Evolutionary conservation across 2,797 vertebrate genomes (phyloP).

Genomic region (Babyrousa celebensis): DNA sequence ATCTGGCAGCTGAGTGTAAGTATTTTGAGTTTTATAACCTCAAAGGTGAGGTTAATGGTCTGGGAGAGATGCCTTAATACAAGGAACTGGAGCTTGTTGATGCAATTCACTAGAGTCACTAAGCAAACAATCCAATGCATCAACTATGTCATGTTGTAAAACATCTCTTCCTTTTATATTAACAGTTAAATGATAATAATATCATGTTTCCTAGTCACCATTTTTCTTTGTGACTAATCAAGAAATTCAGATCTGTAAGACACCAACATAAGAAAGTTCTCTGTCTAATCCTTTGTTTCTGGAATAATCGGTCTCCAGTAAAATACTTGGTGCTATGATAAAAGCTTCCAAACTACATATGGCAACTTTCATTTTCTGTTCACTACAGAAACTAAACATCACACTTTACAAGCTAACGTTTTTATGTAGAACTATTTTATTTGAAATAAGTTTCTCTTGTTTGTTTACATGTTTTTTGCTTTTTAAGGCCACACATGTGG

Average conservation of each 20-base stretch:
- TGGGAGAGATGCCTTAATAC: slow-evolving; percentile 50
- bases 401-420: background rate
- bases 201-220: slow-evolving; percentile 17
- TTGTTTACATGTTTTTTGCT: too few species aligned
- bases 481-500: too few species aligned
- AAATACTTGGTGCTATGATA: background rate
- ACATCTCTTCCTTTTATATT: background rate
- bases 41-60: slow-evolving; percentile 56
- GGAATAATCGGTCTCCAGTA: background rate
- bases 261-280: background rate
- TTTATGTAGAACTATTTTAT: background rate
- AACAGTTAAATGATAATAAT: background rate
- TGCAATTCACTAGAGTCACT: background rate
- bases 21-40: slow-evolving; percentile 65
- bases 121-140: slow-evolving; percentile 40
- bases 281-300: background rate
- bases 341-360: background rate
- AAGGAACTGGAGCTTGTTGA: slow-evolving; percentile 38
- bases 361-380: background rate
- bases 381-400: background rate
- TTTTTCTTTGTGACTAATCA: background rate
- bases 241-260: background rate
- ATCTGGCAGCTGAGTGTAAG: slow-evolving; percentile 30
- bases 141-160: slow-evolving; percentile 58
- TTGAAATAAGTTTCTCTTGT: too few species aligned